Conservation (phyloP, 2,888 invertebrate genomes). For the Pollenia angustigena region DNA sequence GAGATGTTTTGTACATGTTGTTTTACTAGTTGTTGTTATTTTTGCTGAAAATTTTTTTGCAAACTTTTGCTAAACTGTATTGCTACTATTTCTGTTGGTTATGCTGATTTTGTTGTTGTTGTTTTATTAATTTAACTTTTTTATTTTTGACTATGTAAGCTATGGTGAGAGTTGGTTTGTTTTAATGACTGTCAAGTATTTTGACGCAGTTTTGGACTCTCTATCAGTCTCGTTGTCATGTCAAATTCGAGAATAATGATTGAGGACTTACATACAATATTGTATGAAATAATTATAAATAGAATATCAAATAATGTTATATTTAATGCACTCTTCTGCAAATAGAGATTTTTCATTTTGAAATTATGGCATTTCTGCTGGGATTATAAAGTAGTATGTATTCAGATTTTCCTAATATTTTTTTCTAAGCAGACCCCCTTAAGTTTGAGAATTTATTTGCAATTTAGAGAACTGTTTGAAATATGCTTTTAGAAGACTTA, state of each 20-base stretch:
- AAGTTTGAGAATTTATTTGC: no score
- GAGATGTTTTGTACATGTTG: slow-evolving; percentile 19
- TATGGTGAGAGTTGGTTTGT: slow-evolving; percentile 65
- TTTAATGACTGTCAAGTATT: slow-evolving; percentile 70
- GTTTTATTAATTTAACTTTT: slow-evolving; percentile 16
- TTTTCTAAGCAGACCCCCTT: no score
- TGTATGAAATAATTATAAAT: no score
- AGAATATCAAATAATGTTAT: no score
- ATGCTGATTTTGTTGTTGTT: slow-evolving; percentile 25
- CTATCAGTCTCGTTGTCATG: slow-evolving; percentile 45
- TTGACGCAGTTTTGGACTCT: slow-evolving; percentile 52
- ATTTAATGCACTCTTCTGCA: no score
- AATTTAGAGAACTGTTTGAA: no score
- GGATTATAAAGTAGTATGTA: no score
- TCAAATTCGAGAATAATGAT: slow-evolving; percentile 44
- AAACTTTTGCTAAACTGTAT: slow-evolving; percentile 38
- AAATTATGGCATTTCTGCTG: no score
- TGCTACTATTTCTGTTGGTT: slow-evolving; percentile 15
- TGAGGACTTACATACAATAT: slow-evolving; percentile 3
- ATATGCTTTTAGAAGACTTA: no score
- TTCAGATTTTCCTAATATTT: no score
- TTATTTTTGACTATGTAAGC: slow-evolving; percentile 23
- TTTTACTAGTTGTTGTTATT: slow-evolving; percentile 17
- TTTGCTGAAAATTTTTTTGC: slow-evolving; percentile 19
- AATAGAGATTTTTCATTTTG: no score